Conservation (phyloP, 1,140 invertebrate genomes). For the Conus betulinus region DNA sequence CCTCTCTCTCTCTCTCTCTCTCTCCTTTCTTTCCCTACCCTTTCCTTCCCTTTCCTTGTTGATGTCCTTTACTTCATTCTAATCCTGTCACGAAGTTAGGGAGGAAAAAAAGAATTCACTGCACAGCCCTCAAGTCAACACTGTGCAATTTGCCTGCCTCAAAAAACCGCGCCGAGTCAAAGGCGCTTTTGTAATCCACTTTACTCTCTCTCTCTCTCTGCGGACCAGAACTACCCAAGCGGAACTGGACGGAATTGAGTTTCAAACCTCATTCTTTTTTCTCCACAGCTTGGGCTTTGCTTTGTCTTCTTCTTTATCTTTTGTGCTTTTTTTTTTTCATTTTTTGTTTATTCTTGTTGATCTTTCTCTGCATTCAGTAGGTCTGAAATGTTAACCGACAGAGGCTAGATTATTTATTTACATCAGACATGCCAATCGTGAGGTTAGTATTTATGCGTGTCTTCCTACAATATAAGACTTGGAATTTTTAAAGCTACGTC, state of each 20-base stretch:
- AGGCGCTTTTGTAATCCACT: constrained; percentile 7
- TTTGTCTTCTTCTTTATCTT: too few relatives aligned
- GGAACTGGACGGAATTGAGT: background rate
- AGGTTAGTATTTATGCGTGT: too few relatives aligned
- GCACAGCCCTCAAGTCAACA: background rate
- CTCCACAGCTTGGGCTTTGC: too few relatives aligned
- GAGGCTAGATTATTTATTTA: too few relatives aligned
- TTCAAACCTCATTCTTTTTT: too few relatives aligned
- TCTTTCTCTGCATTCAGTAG: too few relatives aligned
- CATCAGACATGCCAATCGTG: too few relatives aligned
- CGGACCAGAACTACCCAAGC: background rate
- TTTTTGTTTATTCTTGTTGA: too few relatives aligned
- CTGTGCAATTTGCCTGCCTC: background rate
- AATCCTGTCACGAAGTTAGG: background rate
- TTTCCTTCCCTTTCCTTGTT: background rate
- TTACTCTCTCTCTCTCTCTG: background rate
- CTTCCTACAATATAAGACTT: too few relatives aligned
- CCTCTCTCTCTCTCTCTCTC: background rate
- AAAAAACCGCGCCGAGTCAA: background rate
- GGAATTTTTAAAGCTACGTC: too few relatives aligned
- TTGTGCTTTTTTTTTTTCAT: too few relatives aligned
- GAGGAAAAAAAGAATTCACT: background rate
- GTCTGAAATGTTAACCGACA: too few relatives aligned
- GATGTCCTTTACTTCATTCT: background rate
- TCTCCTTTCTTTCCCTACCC: background rate